Base-by-base conservation (phyloP, 2,113 vertebrate species). In the Pontoporia blainvillei region DNA sequence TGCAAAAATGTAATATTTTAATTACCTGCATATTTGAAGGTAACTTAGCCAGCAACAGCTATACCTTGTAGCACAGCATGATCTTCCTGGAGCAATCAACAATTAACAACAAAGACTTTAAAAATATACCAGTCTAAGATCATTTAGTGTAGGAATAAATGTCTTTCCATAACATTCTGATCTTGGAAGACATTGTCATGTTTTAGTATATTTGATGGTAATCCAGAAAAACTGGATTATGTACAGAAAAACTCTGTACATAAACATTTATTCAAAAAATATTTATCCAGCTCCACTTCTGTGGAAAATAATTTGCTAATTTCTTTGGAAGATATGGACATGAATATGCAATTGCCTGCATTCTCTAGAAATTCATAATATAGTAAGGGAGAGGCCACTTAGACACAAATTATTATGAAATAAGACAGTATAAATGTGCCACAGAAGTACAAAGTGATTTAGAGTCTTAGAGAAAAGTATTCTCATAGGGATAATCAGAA, bases 21-120 rank as follows among this genome's bases (percentile, higher is more conserved):
- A 82, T 75, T 92, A 46, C 29, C 12, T 92, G 29, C n/a, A 11
- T 96, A 69, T 97, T 75, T 90, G 72, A 82, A 97, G 39, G 21
- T 67, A 90, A 90, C 57, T 92, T 88, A 71, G 52, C 54, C 25
- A 20, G 71, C 20, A 91, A 64, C 4, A 49, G 20, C 8, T 64
- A 1, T 69, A 52, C 25, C 29, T 57, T 61, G 29, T 25, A 91
- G 17, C 44, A 86, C 2, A 96, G 44, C 18, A 6, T 61, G 49
- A 83, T 69, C 73, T 17, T 64, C 20, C 31, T 75, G 52, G 6
- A 90, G 13, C 46, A 81, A 82, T 54, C 5, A 72, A 54, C 54
- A 91, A 57, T 76, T 87, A 93, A 86, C n/a, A 91, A 49, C 31
- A 72, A 93, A 86, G 8, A n/a, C 21, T 72, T 94, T 34, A 46